Percentiles rank a stretch among this genome's conserved stretches.
Conservation (phyloP, 2,888 invertebrate genomes). For the Rhagonycha fulva region DNA sequence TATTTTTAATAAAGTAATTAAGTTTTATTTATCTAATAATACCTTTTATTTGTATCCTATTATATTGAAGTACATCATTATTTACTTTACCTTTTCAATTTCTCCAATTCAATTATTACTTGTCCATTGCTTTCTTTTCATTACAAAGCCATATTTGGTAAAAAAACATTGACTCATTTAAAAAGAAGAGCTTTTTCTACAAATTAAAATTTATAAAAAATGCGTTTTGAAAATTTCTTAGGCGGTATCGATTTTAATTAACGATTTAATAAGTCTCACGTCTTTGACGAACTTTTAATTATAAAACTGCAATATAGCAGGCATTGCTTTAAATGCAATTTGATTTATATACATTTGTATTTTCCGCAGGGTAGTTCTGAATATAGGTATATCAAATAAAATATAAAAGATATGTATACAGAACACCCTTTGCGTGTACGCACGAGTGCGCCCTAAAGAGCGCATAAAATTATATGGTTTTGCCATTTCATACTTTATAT, state of each 20-base stretch:
- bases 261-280: background rate
- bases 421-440: conserved; percentile 38
- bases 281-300: background rate
- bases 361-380: conserved; percentile 41
- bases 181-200: conserved; percentile 20
- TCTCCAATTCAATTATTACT: conserved; percentile 35
- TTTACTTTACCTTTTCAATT: conserved; percentile 30
- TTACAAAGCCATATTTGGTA: conserved; percentile 36
- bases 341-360: conserved; percentile 43
- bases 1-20: background rate
- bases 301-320: background rate
- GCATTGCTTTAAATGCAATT: conserved; percentile 27
- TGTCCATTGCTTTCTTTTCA: conserved; percentile 40
- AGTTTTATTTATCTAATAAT: conserved; percentile 3
- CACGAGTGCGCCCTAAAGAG: conserved; percentile 37
- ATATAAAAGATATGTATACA: conserved; percentile 43
- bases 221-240: background rate
- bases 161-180: conserved; percentile 27
- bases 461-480: conserved; percentile 31
- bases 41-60: conserved; percentile 29
- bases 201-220: background rate
- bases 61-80: conserved; percentile 29
- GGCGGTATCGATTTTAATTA: background rate
- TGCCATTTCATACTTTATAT: conserved; percentile 28
- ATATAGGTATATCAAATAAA: conserved; percentile 40